Evolutionary conservation across 64 coral and sea anemone species (phyloP).

Genomic region (Montipora sp.): DNA sequence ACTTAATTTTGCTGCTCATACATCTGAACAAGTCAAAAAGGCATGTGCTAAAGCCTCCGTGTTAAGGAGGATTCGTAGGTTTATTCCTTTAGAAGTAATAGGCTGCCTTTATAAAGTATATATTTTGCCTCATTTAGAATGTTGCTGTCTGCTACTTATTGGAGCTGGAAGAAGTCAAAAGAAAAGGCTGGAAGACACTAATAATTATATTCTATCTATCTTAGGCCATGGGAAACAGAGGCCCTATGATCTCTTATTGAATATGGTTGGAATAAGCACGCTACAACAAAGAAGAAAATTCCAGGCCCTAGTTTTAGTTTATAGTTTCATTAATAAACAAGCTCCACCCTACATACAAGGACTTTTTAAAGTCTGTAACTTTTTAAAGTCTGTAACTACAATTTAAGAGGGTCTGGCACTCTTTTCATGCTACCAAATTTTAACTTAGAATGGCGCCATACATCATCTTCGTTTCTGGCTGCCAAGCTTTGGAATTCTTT

Average conservation of each 20-base stretch:
- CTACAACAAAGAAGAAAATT: no score
- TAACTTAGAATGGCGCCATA: no score
- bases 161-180: background rate
- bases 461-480: no score
- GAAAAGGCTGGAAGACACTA: constrained; percentile 3
- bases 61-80: no score
- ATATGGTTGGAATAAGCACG: background rate
- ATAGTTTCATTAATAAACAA: background rate
- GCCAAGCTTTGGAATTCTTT: background rate
- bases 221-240: background rate
- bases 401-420: no score
- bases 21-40: no score
- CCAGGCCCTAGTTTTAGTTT: background rate
- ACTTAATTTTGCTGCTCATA: no score
- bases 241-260: background rate
- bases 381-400: background rate
- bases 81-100: no score
- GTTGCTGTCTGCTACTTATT: background rate
- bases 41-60: no score
- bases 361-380: background rate
- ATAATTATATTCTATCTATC: background rate
- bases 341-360: background rate
- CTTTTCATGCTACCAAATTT: no score
- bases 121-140: background rate
- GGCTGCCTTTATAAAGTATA: no score